Base-by-base conservation (phyloP, 2,113 vertebrate species). In the Cebidichthys violaceus region DNA sequence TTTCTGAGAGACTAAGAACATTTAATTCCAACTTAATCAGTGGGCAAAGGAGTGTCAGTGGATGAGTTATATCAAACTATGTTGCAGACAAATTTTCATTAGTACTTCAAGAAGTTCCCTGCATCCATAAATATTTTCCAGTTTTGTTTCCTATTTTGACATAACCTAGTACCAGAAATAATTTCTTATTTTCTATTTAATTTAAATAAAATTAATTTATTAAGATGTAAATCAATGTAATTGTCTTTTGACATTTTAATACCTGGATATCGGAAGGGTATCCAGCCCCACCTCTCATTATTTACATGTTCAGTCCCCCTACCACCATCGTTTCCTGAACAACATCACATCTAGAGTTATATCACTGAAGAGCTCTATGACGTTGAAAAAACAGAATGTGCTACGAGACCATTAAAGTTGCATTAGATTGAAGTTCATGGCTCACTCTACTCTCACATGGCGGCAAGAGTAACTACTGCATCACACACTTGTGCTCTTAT, bases 21-120 rank as follows among this genome's bases (percentile, higher is more conserved):
- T 90, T 91, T 90, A 82, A 90, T 88, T 91, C 73, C 70, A 89
- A 73, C 80, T 84, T 85, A 84, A 90, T 92, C 82, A 81, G 77
- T 35, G 33, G 71, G 77, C 50, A 74, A 81, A 74, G 14, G 75
- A 37, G 29, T 85, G 66, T 81, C 50, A 10, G 27, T 33, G 79
- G 72, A 86, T 74, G 85, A 81, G 75, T 83, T 82, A 76, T 64
- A 78, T 83, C 43, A 41, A 77, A 72, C 43, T 77, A 20, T 84
- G 47, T 33, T 45, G 75, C 65, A 70, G 50, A 54, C 15, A 77
- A 61, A 66, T 84, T 77, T 71, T 77, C 54, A 67, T 79, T 54
- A 67, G 70, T 29, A 79, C 35, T 72, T 45, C 33, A 54, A 39
- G 33, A 41, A 41, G 33, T 20, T 73, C 31, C 54, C 54, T 75